Conservation (phyloP, 2,113 vertebrate genomes). For the Cyprinodon brontotheroides region DNA sequence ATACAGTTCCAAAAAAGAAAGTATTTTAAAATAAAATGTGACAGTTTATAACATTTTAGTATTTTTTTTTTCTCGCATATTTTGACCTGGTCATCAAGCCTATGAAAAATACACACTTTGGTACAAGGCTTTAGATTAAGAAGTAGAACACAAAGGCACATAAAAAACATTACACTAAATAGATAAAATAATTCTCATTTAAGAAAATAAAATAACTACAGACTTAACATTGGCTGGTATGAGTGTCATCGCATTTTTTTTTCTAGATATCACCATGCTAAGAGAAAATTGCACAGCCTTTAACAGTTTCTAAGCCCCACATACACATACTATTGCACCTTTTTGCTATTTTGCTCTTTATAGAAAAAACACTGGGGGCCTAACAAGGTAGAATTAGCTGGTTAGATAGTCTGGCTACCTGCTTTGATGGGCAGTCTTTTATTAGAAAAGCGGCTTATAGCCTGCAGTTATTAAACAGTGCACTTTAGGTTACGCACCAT, state of each 20-base stretch:
- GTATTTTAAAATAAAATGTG: conserved; percentile 7
- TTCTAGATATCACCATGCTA: too few species aligned
- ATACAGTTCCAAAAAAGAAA: background rate
- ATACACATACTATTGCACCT: background rate
- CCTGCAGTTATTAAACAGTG: too few species aligned
- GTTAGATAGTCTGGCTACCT: too few species aligned
- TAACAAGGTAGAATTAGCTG: too few species aligned
- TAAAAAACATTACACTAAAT: background rate
- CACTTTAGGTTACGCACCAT: too few species aligned
- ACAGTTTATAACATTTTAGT: background rate
- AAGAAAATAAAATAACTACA: conserved; percentile 1
- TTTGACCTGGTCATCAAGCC: background rate
- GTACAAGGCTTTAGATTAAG: background rate
- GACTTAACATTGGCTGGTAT: background rate
- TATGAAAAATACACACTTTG: background rate
- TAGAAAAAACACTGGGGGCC: background rate
- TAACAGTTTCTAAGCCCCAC: background rate
- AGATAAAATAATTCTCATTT: background rate
- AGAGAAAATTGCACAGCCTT: background rate
- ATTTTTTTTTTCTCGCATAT: background rate
- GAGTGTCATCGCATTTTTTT: too few species aligned
- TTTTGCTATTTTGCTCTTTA: background rate
- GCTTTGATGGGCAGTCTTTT: background rate
- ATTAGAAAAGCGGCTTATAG: background rate
- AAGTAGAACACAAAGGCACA: background rate